Evolutionary conservation across 2,888 invertebrate genomes (phyloP), one percentile per base, ranked within the genome.

Genomic region (Plutella xylostella): DNA sequence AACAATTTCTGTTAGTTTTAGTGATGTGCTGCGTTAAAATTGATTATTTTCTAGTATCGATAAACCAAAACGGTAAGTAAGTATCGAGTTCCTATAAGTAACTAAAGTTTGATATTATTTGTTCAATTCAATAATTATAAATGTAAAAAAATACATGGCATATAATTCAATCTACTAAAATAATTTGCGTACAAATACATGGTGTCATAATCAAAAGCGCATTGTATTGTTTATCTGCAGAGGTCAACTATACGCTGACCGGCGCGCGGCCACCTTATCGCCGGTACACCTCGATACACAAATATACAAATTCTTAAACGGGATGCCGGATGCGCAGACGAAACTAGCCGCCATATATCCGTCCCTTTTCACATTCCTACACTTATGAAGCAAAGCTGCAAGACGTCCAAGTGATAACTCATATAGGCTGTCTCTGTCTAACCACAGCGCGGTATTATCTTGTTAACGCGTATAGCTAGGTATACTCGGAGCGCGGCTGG

Each of bases 261-360:
- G 55, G 50, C 52, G 54, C 55, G 20, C 18, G 22, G 22, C 55
- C 55, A 57, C 57, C 56, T 61, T 65, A 64, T 63, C 61, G 60
- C 56, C 54, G 56, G 55, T 61, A 60, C 62, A 71, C 70, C 65
- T 67, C 66, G 64, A 59, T 52, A 61, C 58, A 67, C 64, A 68
- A 47, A 55, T 51, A 51, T 52, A 56, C 56, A 68, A 70, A 71
- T 55, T 71, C 72, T 68, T 62, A 58, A 73, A 75, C 74, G 69
- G 75, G 74, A 75, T 76, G 72, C 78, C 78, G 74, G 78, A 78
- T 72, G 71, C 66, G 51, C 43, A 56, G 51, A 54, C 54, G 18
- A 48, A 52, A 56, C 56, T 43, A 43, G 55, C 54, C 54, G 56
- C 65, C 60, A 55, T 61, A 62, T 47, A 47, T 17, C 50, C 50